Evolutionary conservation across 1,140 invertebrate species (phyloP), one percentile per base, ranked within the genome.

Genomic region (Psilanteris sp.): DNA sequence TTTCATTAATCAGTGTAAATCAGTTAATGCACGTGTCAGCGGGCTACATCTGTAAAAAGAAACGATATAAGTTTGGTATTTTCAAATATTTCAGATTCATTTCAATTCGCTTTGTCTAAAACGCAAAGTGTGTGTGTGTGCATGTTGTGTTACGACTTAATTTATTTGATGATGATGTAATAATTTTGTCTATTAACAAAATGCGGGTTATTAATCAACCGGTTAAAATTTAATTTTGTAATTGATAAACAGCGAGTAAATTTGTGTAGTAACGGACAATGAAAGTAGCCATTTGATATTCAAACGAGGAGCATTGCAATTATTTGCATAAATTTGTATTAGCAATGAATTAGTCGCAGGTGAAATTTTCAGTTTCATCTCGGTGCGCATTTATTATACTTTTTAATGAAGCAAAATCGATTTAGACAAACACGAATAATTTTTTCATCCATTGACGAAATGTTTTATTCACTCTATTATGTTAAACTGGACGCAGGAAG

Each of bases 241-340:
- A 55, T 55, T 62, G 57, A 72, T 62, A 57, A 73, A 73, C 59
- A 64, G 26, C 41, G 15, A 15, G 15, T 59, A 57, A 16, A 73
- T 73, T 57, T 59, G 43, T 22, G 20, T 29, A 50, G 34, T 15
- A 41, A 31, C 13, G 16, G 34, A 73, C 59, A 73, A 73, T 73
- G 68, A 73, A 57, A 73, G 41, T 64, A 73, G 50, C 48, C 32
- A 73, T 64, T 73, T 64, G 50, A 54, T 73, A 73, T 73, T 64
- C 57, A 73, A 73, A 73, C 64, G 37, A 34, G 27, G 13, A 48
- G 24, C 50, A 64, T 64, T 64, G 50, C 68, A 73, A 62, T 73
- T 66, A 66, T 73, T 73, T 66, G 68, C 68, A 64, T 57, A 64
- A 73, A 73, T 64, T 64, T 72, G 50, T 72, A 57, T 64, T 55